Conservation (phyloP, 2,113 vertebrate species). For the Chaetorhynchus papuensis region DNA sequence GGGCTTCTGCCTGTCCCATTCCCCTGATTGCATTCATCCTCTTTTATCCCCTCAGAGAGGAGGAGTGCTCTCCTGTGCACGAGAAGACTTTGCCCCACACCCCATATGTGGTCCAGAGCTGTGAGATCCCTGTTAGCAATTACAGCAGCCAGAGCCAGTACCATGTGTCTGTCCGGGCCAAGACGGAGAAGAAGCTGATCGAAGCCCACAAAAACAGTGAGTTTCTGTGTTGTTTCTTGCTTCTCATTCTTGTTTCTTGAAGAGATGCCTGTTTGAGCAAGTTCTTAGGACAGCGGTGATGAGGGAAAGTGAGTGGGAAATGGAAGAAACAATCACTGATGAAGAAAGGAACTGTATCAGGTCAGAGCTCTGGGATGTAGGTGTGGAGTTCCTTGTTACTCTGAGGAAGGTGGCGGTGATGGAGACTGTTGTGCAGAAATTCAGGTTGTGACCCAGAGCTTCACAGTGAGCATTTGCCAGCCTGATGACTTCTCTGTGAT, state of each 20-base stretch:
- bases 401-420: not conserved
- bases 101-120: slow-evolving; percentile 42
- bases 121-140: slow-evolving; percentile 33
- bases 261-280: not conserved
- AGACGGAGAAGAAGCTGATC: not conserved
- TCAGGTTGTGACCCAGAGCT: not conserved
- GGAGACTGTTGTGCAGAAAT: not conserved
- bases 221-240: not conserved
- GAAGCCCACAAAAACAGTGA: slow-evolving; percentile 29
- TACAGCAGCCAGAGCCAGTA: slow-evolving; percentile 8
- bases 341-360: not conserved
- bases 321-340: not conserved
- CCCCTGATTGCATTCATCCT: not conserved
- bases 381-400: not conserved
- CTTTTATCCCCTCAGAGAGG: slow-evolving; percentile 22
- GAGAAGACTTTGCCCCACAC: not conserved
- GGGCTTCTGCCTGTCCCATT: not conserved
- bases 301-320: not conserved
- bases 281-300: not conserved
- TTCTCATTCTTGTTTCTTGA: not conserved
- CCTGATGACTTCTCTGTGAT: not conserved
- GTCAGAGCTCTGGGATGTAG: not conserved
- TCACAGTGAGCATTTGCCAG: not conserved
- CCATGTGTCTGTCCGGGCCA: slow-evolving; percentile 26
- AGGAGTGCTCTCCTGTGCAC: slow-evolving; percentile 22